Evolutionary conservation across 2,888 invertebrate genomes (phyloP).

Genomic region (Agonum fuliginosum): DNA sequence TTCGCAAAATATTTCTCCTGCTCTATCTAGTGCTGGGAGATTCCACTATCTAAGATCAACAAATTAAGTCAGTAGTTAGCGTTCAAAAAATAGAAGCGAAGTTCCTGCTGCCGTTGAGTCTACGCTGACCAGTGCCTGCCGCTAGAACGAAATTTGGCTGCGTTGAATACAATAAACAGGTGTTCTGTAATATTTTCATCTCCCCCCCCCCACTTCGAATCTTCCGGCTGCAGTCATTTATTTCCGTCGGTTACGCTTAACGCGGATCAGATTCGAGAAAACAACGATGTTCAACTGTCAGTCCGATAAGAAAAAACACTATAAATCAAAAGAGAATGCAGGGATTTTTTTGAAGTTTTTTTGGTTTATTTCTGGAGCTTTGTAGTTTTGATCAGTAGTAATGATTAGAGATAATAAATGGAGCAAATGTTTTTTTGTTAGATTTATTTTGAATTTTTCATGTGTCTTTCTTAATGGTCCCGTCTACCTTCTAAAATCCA

Average conservation of each 20-base stretch:
- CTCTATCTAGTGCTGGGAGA: neutral
- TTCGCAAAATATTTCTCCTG: too few species aligned
- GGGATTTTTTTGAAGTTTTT: neutral
- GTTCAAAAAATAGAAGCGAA: conserved; percentile 10
- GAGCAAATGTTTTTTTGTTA: neutral
- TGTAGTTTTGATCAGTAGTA: neutral
- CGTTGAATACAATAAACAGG: conserved; percentile 55
- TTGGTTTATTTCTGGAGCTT: neutral
- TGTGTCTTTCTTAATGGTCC: too few species aligned
- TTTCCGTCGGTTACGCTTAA: conserved; percentile 39
- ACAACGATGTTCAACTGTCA: conserved; percentile 36
- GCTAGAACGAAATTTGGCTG: conserved; percentile 44
- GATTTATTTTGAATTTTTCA: too few species aligned
- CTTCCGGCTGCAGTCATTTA: conserved; percentile 36
- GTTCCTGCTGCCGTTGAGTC: conserved; percentile 35
- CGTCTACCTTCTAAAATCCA: too few species aligned
- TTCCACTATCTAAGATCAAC: neutral
- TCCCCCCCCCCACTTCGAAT: neutral
- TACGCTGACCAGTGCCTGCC: too few species aligned
- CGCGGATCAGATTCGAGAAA: conserved; percentile 33
- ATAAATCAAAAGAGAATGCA: conserved; percentile 25
- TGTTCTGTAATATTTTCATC: conserved; percentile 49
- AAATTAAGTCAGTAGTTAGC: neutral
- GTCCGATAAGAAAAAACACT: conserved; percentile 30
- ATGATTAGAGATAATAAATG: neutral